Percentiles rank a stretch among this genome's conserved stretches.
Conservation (phyloP, 2,113 vertebrate species). For the Rhea pennata region DNA sequence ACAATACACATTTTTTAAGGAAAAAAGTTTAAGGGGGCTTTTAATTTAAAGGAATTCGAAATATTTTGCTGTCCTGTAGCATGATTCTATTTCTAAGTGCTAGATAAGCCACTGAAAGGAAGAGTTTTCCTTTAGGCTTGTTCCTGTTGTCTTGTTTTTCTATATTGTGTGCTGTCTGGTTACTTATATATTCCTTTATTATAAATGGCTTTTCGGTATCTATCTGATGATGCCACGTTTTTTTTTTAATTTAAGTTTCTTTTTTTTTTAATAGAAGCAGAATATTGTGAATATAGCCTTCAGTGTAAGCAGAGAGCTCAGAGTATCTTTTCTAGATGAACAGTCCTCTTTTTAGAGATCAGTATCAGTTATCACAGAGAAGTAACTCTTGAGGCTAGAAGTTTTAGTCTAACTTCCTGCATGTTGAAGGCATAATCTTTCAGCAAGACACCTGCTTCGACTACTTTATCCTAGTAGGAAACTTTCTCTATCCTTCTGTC, state of each 20-base stretch:
- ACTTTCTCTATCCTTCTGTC: background rate
- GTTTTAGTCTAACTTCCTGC: background rate
- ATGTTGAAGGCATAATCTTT: background rate
- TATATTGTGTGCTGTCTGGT: background rate
- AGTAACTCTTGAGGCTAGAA: background rate
- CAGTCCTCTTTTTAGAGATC: background rate
- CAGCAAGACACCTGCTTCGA: background rate
- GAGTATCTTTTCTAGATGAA: background rate
- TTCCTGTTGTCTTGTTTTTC: background rate
- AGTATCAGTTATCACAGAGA: background rate
- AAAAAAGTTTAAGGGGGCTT: background rate
- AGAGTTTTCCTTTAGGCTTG: background rate
- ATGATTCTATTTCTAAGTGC: background rate
- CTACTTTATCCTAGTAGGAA: background rate
- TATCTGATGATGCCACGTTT: background rate
- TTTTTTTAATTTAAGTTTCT: background rate
- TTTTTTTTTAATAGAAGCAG: background rate
- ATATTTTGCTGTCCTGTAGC: background rate
- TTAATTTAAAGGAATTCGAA: background rate
- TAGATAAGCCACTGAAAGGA: background rate
- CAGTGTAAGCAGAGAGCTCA: background rate
- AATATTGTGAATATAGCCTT: background rate
- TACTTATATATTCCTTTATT: background rate
- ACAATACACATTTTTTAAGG: background rate
- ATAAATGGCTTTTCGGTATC: background rate